A percentile compares a stretch with the other conserved stretches of the same genome.
phyloP scores from a whole-genome alignment of 2,888 invertebrate genomes.

The Patella ulyssiponensis region DNA sequence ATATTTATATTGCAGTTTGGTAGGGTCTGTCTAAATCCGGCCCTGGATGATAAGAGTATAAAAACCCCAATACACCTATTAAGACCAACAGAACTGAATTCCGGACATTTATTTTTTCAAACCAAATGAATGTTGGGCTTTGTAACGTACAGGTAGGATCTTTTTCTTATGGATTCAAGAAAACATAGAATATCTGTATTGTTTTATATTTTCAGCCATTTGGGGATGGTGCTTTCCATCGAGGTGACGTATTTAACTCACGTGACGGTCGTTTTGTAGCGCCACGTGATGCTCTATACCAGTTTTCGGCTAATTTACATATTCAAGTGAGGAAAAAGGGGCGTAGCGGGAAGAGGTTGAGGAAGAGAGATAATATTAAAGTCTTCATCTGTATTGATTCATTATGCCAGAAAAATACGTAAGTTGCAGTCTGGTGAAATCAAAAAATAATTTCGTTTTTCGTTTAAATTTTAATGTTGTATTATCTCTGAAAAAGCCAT shows the following conservation, averaged over 20 bases:
- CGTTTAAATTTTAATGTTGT: too few relatives aligned
- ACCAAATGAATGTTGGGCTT: too few relatives aligned
- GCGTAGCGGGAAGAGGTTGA: conserved; percentile 39
- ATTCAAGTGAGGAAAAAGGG: conserved; percentile 48
- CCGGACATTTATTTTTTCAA: too few relatives aligned
- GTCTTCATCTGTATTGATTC: conserved; percentile 65
- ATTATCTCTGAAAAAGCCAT: too few relatives aligned
- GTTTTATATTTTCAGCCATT: conserved; percentile 56
- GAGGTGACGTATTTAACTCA: conserved; percentile 58
- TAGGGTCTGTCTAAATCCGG: too few relatives aligned
- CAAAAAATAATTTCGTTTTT: too few relatives aligned
- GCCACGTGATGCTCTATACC: conserved; percentile 62
- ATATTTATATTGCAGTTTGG: too few relatives aligned
- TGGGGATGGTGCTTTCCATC: conserved; percentile 60
- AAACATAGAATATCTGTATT: not conserved
- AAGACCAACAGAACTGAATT: too few relatives aligned
- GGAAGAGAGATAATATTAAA: conserved; percentile 52
- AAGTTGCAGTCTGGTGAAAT: conserved; percentile 36
- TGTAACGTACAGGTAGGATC: too few relatives aligned
- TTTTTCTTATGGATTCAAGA: not conserved
- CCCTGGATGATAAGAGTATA: too few relatives aligned
- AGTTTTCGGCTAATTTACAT: conserved; percentile 64
- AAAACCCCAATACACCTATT: too few relatives aligned
- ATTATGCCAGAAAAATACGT: conserved; percentile 64
- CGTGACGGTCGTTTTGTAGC: conserved; percentile 62